Conservation (phyloP, 35 echinoderm and acorn worm genomes). For the Apostichopus californicus region DNA sequence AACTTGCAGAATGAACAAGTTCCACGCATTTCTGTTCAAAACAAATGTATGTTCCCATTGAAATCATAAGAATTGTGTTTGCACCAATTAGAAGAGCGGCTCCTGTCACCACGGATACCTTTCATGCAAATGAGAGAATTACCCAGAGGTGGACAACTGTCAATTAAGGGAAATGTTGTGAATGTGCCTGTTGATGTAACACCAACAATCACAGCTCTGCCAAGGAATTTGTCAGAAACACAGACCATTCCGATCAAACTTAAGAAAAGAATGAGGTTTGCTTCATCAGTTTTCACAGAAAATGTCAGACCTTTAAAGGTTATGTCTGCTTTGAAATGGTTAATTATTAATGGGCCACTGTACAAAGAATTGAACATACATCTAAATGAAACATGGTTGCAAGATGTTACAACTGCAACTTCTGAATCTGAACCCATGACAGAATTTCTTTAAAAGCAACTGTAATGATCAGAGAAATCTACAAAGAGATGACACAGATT, state of each 20-base stretch:
- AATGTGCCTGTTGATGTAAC: slow-evolving; percentile 30
- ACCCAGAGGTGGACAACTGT: not conserved
- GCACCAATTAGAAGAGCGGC: not conserved
- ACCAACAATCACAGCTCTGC: slow-evolving; percentile 15
- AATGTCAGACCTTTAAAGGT: not conserved
- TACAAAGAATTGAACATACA: not conserved
- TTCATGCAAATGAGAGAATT: slow-evolving; percentile 36
- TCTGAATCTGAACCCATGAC: not conserved
- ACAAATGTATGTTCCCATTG: not conserved
- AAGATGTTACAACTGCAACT: not conserved
- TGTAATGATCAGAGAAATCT: not conserved
- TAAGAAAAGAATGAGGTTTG: not conserved
- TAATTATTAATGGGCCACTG: not conserved
- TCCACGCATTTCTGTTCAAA: not conserved
- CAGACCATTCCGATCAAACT: slow-evolving; percentile 30
- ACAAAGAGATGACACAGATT: not conserved
- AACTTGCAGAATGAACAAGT: not conserved
- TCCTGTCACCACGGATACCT: slow-evolving; percentile 2
- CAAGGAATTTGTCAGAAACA: not conserved
- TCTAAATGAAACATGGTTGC: not conserved
- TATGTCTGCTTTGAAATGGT: not conserved
- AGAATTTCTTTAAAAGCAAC: not conserved
- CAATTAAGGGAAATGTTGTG: slow-evolving; percentile 30
- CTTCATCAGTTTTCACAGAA: not conserved
- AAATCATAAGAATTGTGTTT: not conserved